Evolutionary conservation across 1,140 invertebrate species (phyloP).

Genomic region (Calephelis virginiensis): DNA sequence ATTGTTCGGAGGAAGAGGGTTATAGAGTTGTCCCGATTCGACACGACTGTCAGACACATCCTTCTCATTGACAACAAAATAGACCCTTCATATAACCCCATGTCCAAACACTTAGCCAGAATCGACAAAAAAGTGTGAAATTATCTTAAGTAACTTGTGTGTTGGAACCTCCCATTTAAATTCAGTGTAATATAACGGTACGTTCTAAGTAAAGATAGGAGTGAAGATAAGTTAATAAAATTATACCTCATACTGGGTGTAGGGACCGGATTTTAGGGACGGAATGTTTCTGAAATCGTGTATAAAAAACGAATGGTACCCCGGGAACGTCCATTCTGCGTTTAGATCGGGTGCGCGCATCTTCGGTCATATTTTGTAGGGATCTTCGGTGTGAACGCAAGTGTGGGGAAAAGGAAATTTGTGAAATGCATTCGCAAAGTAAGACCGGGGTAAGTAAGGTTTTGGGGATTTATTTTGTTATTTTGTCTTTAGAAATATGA

Average conservation of each 20-base stretch:
- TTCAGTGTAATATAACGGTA: conserved; percentile 70
- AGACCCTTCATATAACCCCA: conserved; percentile 36
- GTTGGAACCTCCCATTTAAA: conserved; percentile 62
- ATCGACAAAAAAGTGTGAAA: conserved; percentile 65
- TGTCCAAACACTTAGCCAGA: conserved; percentile 55
- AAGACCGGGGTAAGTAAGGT: conserved; percentile 31
- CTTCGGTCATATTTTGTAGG: conserved; percentile 37
- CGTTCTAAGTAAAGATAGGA: conserved; percentile 74
- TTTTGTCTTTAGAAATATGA: not conserved
- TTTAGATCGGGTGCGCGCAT: conserved; percentile 60
- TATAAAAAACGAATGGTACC: conserved; percentile 71
- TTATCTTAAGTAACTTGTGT: conserved; percentile 69
- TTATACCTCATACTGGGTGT: conserved; percentile 65
- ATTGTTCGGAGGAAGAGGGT: conserved; percentile 31
- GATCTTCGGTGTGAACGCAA: not conserved
- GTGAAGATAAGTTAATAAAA: conserved; percentile 76
- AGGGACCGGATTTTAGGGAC: conserved; percentile 66
- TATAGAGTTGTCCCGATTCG: conserved; percentile 57
- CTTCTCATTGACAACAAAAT: conserved; percentile 35
- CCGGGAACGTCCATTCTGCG: conserved; percentile 65
- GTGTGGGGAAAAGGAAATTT: not conserved
- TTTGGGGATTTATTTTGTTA: not conserved
- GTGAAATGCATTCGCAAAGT: conserved; percentile 30
- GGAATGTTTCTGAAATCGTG: conserved; percentile 71
- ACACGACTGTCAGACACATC: conserved; percentile 54